Percentiles rank a stretch among this genome's conserved stretches.
Evolutionary conservation across 2,113 vertebrate species (phyloP).

Genomic region (Macaca mulatta): DNA sequence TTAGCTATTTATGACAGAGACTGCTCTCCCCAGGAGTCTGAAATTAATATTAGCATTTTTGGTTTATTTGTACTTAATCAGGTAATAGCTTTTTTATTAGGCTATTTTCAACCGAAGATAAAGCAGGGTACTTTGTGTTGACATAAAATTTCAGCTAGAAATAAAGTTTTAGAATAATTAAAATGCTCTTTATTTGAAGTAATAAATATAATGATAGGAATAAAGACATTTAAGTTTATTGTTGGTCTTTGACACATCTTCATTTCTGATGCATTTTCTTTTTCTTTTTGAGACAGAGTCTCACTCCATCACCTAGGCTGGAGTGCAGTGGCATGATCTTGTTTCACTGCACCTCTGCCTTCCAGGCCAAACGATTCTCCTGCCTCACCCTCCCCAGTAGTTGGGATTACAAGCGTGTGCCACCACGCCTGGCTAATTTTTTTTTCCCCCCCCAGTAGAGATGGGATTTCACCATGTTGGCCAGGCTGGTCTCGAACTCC

Average conservation of each 20-base stretch:
- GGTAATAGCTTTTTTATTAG: not conserved
- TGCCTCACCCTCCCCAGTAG: no score
- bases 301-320: no score
- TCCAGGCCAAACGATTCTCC: no score
- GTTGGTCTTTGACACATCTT: not conserved
- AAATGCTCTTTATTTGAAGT: slow-evolving; percentile 24
- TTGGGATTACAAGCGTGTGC: no score
- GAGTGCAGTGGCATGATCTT: no score
- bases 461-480: no score
- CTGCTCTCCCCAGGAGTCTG: not conserved
- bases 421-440: no score
- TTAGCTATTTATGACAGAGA: not conserved
- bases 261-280: not conserved
- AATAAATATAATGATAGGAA: not conserved
- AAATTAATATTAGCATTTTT: slow-evolving; percentile 8
- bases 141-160: not conserved
- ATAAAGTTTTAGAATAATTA: not conserved
- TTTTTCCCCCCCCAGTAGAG: no score
- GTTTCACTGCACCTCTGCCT: no score
- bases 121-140: slow-evolving; percentile 18
- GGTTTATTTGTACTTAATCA: slow-evolving; percentile 11
- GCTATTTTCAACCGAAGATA: not conserved
- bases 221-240: slow-evolving; percentile 4
- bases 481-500: no score
- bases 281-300: no score